A percentile compares a stretch with the other conserved stretches of the same genome.
phyloP scores from a whole-genome alignment of 2,888 invertebrate species.

The Lingula anatina region DNA sequence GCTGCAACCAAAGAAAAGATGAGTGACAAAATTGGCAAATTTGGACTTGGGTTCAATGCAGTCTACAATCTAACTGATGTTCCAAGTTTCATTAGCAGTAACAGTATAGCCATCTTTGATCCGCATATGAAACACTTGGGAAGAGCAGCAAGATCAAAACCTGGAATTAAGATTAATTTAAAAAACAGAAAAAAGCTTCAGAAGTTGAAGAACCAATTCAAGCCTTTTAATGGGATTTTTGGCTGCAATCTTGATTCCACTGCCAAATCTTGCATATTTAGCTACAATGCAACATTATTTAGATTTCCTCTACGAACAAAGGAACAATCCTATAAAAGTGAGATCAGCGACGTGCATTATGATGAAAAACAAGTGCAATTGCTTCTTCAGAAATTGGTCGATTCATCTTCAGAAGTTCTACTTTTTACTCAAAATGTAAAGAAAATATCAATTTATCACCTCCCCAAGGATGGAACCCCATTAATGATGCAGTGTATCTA shows the following conservation, averaged over 20 bases:
- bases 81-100: slow-evolving; percentile 12
- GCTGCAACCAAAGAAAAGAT: slow-evolving; percentile 37
- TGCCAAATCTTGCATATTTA: neutral
- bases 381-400: slow-evolving; percentile 25
- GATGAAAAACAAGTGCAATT: slow-evolving; percentile 21
- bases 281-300: slow-evolving; percentile 37
- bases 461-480: slow-evolving; percentile 12
- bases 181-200: slow-evolving; percentile 7
- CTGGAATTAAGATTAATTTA: slow-evolving; percentile 25
- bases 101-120: slow-evolving; percentile 13
- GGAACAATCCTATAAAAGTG: slow-evolving; percentile 30
- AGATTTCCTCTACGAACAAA: slow-evolving; percentile 39
- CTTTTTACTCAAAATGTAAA: slow-evolving; percentile 42
- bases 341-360: slow-evolving; percentile 31
- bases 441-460: slow-evolving; percentile 26
- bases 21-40: slow-evolving; percentile 38
- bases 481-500: too few species aligned
- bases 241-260: slow-evolving; percentile 16
- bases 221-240: slow-evolving; percentile 33
- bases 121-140: slow-evolving; percentile 10
- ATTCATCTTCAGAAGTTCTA: slow-evolving; percentile 31
- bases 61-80: slow-evolving; percentile 16
- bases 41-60: slow-evolving; percentile 32
- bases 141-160: slow-evolving; percentile 14
- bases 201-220: slow-evolving; percentile 31